These are phyloP conservation scores for Sternarchorhynchus goeldii DNA, from an alignment of 2,797 vertebrate species.

Conservation along the genomic window DNA sequence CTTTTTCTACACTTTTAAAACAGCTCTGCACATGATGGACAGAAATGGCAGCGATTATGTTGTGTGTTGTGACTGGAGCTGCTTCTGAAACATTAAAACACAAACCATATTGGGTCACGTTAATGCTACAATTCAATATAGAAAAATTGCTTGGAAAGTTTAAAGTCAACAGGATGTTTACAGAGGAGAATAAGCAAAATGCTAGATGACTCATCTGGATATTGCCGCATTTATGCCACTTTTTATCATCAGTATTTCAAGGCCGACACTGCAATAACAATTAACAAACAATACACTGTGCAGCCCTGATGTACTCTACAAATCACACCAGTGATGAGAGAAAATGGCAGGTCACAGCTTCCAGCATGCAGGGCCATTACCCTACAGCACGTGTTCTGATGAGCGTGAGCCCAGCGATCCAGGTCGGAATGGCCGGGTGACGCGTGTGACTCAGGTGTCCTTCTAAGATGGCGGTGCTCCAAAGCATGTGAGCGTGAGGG, in stretches of 20 bases:
- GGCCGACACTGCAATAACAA: no score
- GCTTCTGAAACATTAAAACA: no score
- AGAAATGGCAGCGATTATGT: no score
- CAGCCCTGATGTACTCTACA: not conserved
- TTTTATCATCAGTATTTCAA: no score
- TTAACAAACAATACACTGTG: no score
- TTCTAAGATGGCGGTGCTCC: constrained; percentile 45
- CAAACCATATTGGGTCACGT: not conserved
- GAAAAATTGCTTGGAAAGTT: no score
- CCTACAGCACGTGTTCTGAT: constrained; percentile 7
- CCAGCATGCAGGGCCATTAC: not conserved
- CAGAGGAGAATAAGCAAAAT: no score
- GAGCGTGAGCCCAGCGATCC: constrained; percentile 22
- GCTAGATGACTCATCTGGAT: no score
- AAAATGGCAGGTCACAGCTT: constrained; percentile 11
- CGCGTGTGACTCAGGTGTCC: constrained; percentile 47
- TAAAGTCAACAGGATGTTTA: no score
- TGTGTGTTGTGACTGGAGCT: no score
- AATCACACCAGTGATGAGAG: constrained; percentile 32
- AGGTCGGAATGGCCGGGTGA: constrained; percentile 18
- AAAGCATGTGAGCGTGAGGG: constrained; percentile 23
- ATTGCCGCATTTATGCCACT: no score
- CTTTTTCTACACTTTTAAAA: constrained; percentile 10
- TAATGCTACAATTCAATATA: not conserved
- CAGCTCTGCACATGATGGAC: no score